Conservation (phyloP, 2,797 vertebrate genomes). For the Zalophus californianus region DNA sequence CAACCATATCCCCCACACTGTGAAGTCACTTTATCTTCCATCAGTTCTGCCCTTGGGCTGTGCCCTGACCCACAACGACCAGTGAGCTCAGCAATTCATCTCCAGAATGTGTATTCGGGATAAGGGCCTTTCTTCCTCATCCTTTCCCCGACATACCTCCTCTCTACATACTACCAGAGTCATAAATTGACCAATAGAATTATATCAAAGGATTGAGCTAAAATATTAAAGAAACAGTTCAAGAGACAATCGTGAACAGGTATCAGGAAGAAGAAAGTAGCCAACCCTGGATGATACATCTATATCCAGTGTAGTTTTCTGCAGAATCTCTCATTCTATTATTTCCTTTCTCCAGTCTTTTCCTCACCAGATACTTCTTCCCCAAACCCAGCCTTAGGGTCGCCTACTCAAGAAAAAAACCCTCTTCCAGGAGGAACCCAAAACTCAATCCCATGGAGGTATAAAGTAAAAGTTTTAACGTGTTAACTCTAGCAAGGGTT, state of each 20-base stretch:
- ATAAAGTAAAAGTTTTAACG: slow-evolving; percentile 43
- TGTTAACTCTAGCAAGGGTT: background rate
- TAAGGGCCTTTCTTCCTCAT: background rate
- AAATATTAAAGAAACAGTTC: slow-evolving; percentile 39
- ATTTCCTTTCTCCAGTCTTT: slow-evolving; percentile 29
- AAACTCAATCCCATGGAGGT: background rate
- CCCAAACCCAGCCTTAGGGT: background rate
- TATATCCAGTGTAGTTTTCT: background rate
- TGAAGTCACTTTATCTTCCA: background rate
- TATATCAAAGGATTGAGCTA: background rate
- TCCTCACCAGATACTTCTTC: background rate
- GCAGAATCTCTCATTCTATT: background rate
- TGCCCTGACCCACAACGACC: background rate
- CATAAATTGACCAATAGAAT: background rate
- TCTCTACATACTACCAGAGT: background rate
- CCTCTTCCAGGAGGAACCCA: background rate
- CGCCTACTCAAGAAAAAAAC: background rate
- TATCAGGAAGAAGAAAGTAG: background rate
- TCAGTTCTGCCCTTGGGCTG: background rate
- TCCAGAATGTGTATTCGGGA: background rate
- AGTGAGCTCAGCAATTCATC: background rate
- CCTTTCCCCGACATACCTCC: background rate
- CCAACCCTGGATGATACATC: background rate
- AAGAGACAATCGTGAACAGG: background rate
- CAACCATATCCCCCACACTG: background rate